These are phyloP conservation scores for Daphoenositta chrysoptera DNA, from an alignment of 2,113 vertebrate species.

Conservation along the genomic window DNA sequence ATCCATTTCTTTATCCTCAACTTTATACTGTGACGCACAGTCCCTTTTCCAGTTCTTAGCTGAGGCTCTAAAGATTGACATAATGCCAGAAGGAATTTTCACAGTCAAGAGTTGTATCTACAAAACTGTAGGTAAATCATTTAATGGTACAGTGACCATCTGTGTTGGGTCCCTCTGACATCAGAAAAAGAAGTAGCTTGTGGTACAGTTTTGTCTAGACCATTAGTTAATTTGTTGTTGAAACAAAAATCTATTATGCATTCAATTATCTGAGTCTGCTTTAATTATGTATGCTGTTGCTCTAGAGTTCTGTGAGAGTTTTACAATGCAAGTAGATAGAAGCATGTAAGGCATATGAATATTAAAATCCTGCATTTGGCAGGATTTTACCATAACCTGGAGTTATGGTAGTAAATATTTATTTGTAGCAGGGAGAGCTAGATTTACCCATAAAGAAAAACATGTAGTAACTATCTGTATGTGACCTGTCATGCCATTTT, in stretches of 20 bases:
- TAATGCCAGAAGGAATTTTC: not conserved
- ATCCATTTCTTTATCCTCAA: not conserved
- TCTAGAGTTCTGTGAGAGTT: not conserved
- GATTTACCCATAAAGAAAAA: not conserved
- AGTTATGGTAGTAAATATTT: not conserved
- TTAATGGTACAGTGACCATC: not conserved
- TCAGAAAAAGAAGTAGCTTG: not conserved
- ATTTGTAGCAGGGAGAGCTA: not conserved
- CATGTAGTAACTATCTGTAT: not conserved
- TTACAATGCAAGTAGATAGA: not conserved
- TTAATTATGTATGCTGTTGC: not conserved
- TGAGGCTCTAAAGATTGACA: not conserved
- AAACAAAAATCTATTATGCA: not conserved
- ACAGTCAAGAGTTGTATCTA: not conserved
- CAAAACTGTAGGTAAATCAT: not conserved
- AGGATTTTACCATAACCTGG: not conserved
- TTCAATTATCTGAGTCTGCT: not conserved
- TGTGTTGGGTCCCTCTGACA: not conserved
- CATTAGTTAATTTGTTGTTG: not conserved
- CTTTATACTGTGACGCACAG: not conserved
- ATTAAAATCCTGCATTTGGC: not conserved
- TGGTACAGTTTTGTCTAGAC: not conserved
- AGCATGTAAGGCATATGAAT: not conserved
- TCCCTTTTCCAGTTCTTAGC: not conserved
- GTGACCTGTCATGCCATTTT: not conserved